Evolutionary conservation across 2,888 invertebrate species (phyloP), one percentile per base, ranked within the genome.

Genomic region (Erebia epiphron): DNA sequence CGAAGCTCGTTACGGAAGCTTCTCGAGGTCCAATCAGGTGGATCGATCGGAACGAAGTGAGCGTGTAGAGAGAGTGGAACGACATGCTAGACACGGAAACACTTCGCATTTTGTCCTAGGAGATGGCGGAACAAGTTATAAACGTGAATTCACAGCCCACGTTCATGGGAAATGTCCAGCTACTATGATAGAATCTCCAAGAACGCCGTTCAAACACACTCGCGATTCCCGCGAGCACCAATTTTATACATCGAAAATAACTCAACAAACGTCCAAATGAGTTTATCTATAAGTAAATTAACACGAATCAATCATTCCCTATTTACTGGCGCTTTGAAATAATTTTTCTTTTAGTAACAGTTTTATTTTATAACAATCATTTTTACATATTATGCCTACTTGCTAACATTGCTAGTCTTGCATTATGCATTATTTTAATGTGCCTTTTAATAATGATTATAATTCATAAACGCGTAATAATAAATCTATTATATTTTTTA

Each of bases 221-320:
- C 94, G 97, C 75, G 97, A 98, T 85, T 97, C 97, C 13, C 96
- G 96, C 78, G 96, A 97, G 82, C 97, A 98, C 87, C 97, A 97
- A 85, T 97, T 97, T 86, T 98, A 97, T 85, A 94, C 96, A 83
- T 94, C 96, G 2, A 95, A 95, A 84, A 94, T 95, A 73, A 93
- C 93, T 54, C 94, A 89, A 77, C 80, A 78, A 79, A 69, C 67
- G 60, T 74, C 76, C 73, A 75, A 79, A 71, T 75, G 77, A 78
- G 35, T 63, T 54, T 35, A 64, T 72, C 0, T 49, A 1, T 46
- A 49, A 21, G 46, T 71, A 69, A 60, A 67, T 73, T 75, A 74
- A 74, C 70, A 72, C 68, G 67, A 74, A 73, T 69, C 57, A 66
- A 77, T 74, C 85, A 86, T 87, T 86, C 85, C 85, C 79, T 86